These are phyloP conservation scores for Holacanthus passer DNA, from an alignment of 2,113 vertebrate species.

Conservation along the genomic window DNA sequence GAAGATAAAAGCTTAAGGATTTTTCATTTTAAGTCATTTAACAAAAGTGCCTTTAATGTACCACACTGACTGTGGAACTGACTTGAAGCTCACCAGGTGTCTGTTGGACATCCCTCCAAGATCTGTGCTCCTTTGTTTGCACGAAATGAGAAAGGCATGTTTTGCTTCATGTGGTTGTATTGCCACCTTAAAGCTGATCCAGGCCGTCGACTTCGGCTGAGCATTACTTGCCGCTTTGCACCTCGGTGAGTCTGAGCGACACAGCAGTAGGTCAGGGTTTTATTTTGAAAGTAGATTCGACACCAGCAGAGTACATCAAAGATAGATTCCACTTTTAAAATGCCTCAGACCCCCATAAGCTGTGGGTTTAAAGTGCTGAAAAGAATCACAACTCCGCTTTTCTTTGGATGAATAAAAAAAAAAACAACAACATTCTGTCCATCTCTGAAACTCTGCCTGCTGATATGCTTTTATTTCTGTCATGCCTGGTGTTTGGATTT, in stretches of 20 bases:
- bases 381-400: slow-evolving; percentile 63
- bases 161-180: slow-evolving; percentile 41
- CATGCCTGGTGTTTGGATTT: slow-evolving; percentile 63
- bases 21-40: neutral
- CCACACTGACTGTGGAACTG: neutral
- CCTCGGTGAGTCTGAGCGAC: slow-evolving; percentile 56
- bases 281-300: slow-evolving; percentile 65
- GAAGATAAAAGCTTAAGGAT: neutral
- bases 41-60: neutral
- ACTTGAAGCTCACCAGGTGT: neutral
- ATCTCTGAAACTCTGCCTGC: slow-evolving; percentile 58
- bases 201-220: slow-evolving; percentile 38
- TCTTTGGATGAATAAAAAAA: slow-evolving; percentile 71
- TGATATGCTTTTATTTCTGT: slow-evolving; percentile 73
- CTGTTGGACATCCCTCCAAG: neutral
- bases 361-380: slow-evolving; percentile 65
- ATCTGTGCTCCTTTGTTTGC: slow-evolving; percentile 39
- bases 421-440: slow-evolving; percentile 48
- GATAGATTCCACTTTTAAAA: slow-evolving; percentile 66
- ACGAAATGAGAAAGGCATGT: slow-evolving; percentile 45
- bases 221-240: slow-evolving; percentile 69
- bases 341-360: slow-evolving; percentile 46
- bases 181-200: slow-evolving; percentile 48
- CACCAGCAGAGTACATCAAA: slow-evolving; percentile 56
- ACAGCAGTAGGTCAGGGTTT: slow-evolving; percentile 68